Evolutionary conservation across 2,888 invertebrate species (phyloP), one percentile per base, ranked within the genome.

Genomic region (Beris morrisii): DNA sequence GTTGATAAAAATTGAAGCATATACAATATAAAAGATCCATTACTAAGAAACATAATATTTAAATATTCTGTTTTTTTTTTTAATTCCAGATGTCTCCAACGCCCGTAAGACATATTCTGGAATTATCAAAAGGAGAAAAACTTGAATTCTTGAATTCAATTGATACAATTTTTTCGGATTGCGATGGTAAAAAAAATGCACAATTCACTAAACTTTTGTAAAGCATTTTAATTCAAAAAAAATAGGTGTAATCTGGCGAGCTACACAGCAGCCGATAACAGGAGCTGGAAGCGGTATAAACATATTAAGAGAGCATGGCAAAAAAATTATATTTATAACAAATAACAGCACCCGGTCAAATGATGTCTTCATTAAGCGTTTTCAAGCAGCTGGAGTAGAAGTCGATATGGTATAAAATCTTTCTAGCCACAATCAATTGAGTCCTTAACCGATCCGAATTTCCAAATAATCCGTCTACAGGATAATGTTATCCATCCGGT

Each of bases 151-250:
- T 86, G 2, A 74, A 82, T 57, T 82, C 83, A 38, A 83, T 85
- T 68, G 86, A 86, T 72, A 80, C 81, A 52, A 80, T 86, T 59
- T 76, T 86, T 53, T 83, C 83, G 63, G 86, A 86, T 71, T 86
- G 86, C 73, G 86, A 86, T 76, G 86, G 86, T 84, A 76, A 75
- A 75, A 56, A 11, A 22, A 22, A 22, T 22, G 22, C 22, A 22
- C 22, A 22, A n/a, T n/a, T n/a, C n/a, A n/a, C n/a, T n/a, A n/a
- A 22, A 22, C 22, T 22, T 22, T 22, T 22, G 22, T 22, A 22
- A 22, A 3, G 1, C 2, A 22, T 22, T 22, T 22, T 22, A 22
- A 22, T 22, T 22, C 1, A 22, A 22, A 22, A 22, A 22, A 22
- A 22, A 22, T 57, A 84, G 84, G 85, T 58, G 85, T 85, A 0